Conservation (phyloP, 2,113 vertebrate species). For the Lepidiolamprologus cunningtoni region DNA sequence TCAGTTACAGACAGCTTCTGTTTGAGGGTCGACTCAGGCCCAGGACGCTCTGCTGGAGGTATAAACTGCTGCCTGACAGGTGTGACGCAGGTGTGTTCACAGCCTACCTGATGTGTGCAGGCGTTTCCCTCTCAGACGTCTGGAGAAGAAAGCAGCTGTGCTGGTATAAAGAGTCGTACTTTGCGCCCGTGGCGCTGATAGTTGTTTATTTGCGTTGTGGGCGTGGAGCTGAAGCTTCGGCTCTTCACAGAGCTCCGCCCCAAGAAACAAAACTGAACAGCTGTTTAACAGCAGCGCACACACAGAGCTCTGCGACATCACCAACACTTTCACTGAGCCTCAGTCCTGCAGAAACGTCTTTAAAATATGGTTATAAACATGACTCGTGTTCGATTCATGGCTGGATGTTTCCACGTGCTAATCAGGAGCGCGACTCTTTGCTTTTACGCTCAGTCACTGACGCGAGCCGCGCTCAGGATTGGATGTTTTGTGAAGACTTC, state of each 20-base stretch:
- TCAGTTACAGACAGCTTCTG: not conserved
- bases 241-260: fast-evolving
- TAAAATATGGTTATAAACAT: not conserved
- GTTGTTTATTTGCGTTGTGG: not conserved
- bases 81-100: not conserved
- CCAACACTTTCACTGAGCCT: not conserved
- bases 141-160: not conserved
- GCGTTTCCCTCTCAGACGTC: fast-evolving
- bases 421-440: fast-evolving
- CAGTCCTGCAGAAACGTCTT: not conserved
- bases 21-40: not conserved
- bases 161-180: not conserved
- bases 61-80: not conserved
- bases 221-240: fast-evolving
- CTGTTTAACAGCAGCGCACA: not conserved
- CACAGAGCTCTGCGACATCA: not conserved
- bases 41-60: not conserved
- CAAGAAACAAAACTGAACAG: not conserved
- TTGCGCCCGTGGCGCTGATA: fast-evolving
- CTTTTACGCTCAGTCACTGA: fast-evolving
- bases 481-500: not conserved
- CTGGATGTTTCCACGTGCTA: not conserved
- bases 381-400: fast-evolving
- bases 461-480: fast-evolving
- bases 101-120: not conserved